A percentile compares a stretch with the other conserved stretches of the same genome.
Evolutionary conservation across 2,888 invertebrate species (phyloP).

Genomic region (Epistrophe grossulariae): DNA sequence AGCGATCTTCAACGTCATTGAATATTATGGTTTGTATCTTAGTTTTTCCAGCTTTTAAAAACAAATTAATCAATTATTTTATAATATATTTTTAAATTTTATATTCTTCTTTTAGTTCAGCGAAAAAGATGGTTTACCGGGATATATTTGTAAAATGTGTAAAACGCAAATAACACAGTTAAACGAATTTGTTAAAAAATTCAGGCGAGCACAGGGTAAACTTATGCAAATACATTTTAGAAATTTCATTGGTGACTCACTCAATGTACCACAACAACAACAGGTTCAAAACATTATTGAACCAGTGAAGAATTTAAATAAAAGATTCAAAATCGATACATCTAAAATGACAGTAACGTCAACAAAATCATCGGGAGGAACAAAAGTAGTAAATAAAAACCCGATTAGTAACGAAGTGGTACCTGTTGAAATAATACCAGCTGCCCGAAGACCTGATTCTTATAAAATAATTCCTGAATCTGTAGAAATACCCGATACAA

Average conservation of each 20-base stretch:
- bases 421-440: neutral
- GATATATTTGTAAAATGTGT: neutral
- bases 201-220: neutral
- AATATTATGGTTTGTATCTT: no score
- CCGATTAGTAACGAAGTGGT: neutral
- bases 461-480: neutral
- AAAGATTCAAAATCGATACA: no score
- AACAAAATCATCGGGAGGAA: neutral
- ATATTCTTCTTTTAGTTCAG: neutral
- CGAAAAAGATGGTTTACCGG: neutral
- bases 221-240: neutral
- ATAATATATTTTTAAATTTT: neutral
- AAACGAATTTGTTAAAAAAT: neutral
- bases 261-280: neutral
- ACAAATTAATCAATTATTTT: neutral
- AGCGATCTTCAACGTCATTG: no score
- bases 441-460: neutral
- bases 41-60: no score
- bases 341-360: neutral
- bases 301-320: no score
- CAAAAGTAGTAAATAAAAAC: neutral
- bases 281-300: no score
- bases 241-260: neutral
- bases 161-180: neutral
- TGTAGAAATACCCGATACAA: neutral